phyloP scores from a whole-genome alignment of 2,113 vertebrate species.

The human region DNA sequence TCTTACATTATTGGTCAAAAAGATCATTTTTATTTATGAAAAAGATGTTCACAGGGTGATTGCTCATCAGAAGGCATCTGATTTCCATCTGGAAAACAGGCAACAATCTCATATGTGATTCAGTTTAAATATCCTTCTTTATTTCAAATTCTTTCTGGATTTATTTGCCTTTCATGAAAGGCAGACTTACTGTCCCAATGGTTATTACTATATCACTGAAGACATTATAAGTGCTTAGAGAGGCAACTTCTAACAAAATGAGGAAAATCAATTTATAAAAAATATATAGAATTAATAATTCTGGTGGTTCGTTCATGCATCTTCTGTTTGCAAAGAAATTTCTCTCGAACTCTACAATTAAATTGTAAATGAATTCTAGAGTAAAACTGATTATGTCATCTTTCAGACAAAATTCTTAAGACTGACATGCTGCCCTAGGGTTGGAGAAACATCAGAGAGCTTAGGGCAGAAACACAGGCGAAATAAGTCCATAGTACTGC shows the following conservation, averaged over 20 bases:
- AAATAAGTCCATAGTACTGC: neutral
- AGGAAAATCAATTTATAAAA: neutral
- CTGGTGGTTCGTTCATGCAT: neutral
- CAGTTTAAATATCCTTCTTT: neutral
- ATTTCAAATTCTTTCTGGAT: neutral
- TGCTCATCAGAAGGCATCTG: neutral
- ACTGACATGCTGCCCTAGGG: neutral
- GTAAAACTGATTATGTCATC: neutral
- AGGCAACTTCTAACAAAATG: neutral
- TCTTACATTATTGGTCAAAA: neutral
- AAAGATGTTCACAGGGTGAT: neutral
- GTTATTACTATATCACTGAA: neutral
- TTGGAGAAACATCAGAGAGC: neutral
- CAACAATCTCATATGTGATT: neutral
- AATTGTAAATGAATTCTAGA: neutral
- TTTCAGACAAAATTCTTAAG: conserved; percentile 2
- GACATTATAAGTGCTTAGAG: neutral
- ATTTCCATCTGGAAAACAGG: neutral
- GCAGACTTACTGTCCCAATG: neutral
- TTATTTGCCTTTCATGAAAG: conserved; percentile 7
- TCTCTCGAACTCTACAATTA: neutral
- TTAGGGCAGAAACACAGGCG: neutral
- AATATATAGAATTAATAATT: neutral
- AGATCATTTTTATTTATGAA: neutral
- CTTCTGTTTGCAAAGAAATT: conserved; percentile 23